Evolutionary conservation across 2,797 vertebrate species (phyloP).

Genomic region (Myripristis jacobus): DNA sequence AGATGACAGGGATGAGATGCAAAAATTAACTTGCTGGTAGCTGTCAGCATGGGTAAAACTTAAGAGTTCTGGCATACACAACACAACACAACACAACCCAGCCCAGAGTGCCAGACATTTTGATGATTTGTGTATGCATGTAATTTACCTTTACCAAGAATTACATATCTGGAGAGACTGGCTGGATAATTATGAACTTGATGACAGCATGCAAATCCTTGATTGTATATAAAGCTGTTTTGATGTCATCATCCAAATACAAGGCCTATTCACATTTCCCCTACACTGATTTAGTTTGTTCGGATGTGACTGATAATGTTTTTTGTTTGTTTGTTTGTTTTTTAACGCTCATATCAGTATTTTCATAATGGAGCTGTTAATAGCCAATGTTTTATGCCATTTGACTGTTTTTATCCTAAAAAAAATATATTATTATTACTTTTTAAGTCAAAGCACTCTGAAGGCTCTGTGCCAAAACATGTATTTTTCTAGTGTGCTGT

Average conservation of each 20-base stretch:
- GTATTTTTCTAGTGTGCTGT: too few species aligned
- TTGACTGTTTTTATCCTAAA: too few species aligned
- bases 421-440: too few species aligned
- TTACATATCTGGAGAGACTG: background rate
- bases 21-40: slow-evolving; percentile 41
- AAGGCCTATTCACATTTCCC: background rate
- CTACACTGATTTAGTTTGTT: background rate
- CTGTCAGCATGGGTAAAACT: slow-evolving; percentile 29
- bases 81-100: slow-evolving; percentile 8
- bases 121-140: slow-evolving; percentile 19
- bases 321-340: too few species aligned
- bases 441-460: too few species aligned
- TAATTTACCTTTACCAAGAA: slow-evolving; percentile 2
- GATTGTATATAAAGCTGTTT: background rate
- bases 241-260: background rate
- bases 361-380: background rate
- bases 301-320: too few species aligned
- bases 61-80: slow-evolving; percentile 30
- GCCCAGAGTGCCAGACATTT: background rate
- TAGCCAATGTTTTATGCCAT: background rate
- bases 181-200: background rate
- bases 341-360: too few species aligned
- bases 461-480: too few species aligned
- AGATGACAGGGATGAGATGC: slow-evolving; percentile 28
- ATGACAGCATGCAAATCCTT: background rate